Base-by-base conservation (phyloP, 2,797 vertebrate genomes). In the Podargus strigoides region DNA sequence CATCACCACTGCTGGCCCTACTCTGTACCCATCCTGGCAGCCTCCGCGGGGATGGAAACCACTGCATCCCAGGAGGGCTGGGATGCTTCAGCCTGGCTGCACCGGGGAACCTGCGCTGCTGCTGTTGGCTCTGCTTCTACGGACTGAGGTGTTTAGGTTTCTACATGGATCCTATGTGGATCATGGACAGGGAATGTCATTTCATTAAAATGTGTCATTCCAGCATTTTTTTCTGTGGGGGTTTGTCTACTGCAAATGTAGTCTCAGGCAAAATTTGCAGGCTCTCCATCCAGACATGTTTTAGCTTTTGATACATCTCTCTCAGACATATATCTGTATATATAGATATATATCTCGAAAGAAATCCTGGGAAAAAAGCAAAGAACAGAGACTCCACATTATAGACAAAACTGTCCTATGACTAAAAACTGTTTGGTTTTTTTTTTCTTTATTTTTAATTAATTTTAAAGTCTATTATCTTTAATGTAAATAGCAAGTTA, bases 401-500 rank as follows among this genome's bases (percentile, higher is more conserved):
- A 47, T 21, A 86, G 36, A 39, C 34, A 32, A 52, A 92, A 73
- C 34, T 74, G 47, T 63, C 59, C n/a, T 76, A 49, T 72, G 37
- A 74, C 11, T 36, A 11, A 79, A 68, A 59, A 42, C 5, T 32
- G 19, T 24, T 5, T 7, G 6, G 27, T 14, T 30, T 13, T 26
- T 19, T 4, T 32, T 66, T 7, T 6, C 76, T 85, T 83, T 50
- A 1, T 55, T 76, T 91, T 74, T 28, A 82, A 62, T 87, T 92
- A 28, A 80, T 95, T 92, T 78, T 59, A 87, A 56, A 78, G 41
- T 20, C 60, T 86, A 63, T 36, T 78, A 60, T 86, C 63, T 83
- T 76, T 85, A 74, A 53, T 95, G 87, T 95, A 93, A 94, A 92
- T 95, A 93, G n/a, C 56, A 91, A 89, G 67, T 90, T 96, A 87